Evolutionary conservation across 2,888 invertebrate species (phyloP).

Genomic region (Amiota communis): DNA sequence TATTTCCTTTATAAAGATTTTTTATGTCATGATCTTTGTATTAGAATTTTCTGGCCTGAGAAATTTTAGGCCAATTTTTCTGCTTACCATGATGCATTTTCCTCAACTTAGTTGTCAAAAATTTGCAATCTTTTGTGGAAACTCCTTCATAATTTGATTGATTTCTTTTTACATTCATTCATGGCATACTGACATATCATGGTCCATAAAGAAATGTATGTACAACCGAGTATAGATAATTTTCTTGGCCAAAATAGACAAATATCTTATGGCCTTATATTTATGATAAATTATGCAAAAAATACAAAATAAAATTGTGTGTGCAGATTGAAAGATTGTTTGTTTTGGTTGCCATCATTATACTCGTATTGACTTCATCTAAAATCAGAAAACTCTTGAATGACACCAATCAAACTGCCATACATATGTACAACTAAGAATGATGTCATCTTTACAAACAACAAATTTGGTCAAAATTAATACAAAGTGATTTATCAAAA

Average conservation of each 20-base stretch:
- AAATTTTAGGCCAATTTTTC: background rate
- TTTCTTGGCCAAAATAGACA: slow-evolving; percentile 39
- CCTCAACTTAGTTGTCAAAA: too few relatives aligned
- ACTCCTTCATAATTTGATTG: slow-evolving; percentile 47
- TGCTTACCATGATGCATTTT: too few relatives aligned
- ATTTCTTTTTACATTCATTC: slow-evolving; percentile 52
- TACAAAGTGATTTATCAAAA: slow-evolving; percentile 27
- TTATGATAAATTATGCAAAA: slow-evolving; percentile 63
- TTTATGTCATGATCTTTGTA: slow-evolving; percentile 60
- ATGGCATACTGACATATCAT: slow-evolving; percentile 48
- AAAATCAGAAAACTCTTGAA: too few relatives aligned
- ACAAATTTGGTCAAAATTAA: slow-evolving; percentile 31
- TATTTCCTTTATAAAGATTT: slow-evolving; percentile 56
- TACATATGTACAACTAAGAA: slow-evolving; percentile 22
- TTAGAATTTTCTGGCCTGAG: slow-evolving; percentile 42
- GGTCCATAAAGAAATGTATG: slow-evolving; percentile 13
- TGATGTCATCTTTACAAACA: slow-evolving; percentile 53
- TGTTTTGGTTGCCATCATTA: background rate
- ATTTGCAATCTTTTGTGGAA: too few relatives aligned
- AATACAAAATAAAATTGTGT: background rate
- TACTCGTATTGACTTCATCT: too few relatives aligned
- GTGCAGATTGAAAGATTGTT: slow-evolving; percentile 9
- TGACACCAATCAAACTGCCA: too few relatives aligned
- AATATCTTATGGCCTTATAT: slow-evolving; percentile 59
- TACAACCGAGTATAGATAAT: background rate